Base-by-base conservation (phyloP, 2,888 invertebrate species). In the Drosophila maculinotata region DNA sequence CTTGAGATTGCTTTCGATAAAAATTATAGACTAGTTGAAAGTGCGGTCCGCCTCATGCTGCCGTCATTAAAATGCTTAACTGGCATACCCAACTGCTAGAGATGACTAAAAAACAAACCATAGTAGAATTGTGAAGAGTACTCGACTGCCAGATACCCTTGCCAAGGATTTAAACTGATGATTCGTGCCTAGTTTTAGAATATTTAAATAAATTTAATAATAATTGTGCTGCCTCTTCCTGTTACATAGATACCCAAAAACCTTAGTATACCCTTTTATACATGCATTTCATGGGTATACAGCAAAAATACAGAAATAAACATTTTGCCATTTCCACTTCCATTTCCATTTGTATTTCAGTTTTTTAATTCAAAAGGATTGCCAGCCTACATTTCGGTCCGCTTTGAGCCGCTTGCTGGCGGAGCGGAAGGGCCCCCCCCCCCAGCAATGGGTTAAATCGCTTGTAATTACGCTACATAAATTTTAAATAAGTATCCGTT, bases 401-500 rank as follows among this genome's bases (percentile, higher is more conserved):
- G 12, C 17, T 58, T 47, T 39, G 31, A 53, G 31, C 3, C 45
- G 20, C 44, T 60, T 23, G 44, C 33, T 35, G 51, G 41, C 5
- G 2, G 8, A 4, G 8, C 1, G 33, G 49, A 17, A 25, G 30
- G 57, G 45, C 23, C 28, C 12, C 62, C 66, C 60, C 69, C 65
- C 62, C 66, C 62, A 62, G 76, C 79, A 81, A 70, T 70, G 87
- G 83, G 73, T 71, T 88, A 88, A 88, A 88, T 86, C 88, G 88
- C 76, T 84, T 86, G 88, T 86, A 86, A 86, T 86, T 86, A 86
- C 85, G 87, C 88, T 73, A 87, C 85, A 86, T 86, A 86, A 86
- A 86, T 86, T 88, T 86, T 80, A 87, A 88, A 86, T 84, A 84
- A 84, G 87, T 87, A 84, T 87, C 85, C 83, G 86, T 85, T 84